Percentiles rank a stretch among this genome's conserved stretches.
Evolutionary conservation across 1,140 invertebrate genomes (phyloP).

Genomic region (Cotesia chilonis): DNA sequence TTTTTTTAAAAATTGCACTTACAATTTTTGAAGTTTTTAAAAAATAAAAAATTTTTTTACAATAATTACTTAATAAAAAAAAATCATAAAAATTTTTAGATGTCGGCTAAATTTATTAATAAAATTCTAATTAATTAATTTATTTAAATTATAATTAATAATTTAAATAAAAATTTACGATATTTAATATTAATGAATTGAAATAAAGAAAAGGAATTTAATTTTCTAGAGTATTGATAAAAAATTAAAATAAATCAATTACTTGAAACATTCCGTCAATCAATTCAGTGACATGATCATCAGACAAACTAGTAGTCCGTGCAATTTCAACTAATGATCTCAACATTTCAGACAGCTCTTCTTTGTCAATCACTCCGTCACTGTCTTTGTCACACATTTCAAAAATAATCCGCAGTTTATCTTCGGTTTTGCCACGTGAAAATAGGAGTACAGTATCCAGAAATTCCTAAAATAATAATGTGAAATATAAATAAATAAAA

Average conservation of each 20-base stretch:
- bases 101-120: no score
- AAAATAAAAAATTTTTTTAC: no score
- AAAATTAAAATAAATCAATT: constrained; percentile 34
- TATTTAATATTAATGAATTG: no score
- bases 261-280: constrained; percentile 95
- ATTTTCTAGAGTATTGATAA: no score
- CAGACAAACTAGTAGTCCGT: constrained; percentile 86
- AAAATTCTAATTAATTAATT: no score
- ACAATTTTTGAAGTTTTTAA: no score
- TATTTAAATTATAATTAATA: no score
- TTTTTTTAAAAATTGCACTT: no score
- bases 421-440: constrained; percentile 90
- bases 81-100: no score
- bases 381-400: constrained; percentile 98
- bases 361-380: constrained; percentile 94
- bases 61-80: no score
- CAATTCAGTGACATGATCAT: constrained; percentile 89
- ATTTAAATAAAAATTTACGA: no score
- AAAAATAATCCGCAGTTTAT: constrained; percentile 96
- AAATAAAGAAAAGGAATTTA: neutral
- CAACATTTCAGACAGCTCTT: constrained; percentile 92
- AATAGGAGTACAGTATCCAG: constrained; percentile 94
- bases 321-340: constrained; percentile 95
- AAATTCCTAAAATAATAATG: constrained; percentile 77
- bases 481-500: neutral